Evolutionary conservation across 2,888 invertebrate genomes (phyloP), one percentile per base, ranked within the genome.

Genomic region (Cylloceria caligata): DNA sequence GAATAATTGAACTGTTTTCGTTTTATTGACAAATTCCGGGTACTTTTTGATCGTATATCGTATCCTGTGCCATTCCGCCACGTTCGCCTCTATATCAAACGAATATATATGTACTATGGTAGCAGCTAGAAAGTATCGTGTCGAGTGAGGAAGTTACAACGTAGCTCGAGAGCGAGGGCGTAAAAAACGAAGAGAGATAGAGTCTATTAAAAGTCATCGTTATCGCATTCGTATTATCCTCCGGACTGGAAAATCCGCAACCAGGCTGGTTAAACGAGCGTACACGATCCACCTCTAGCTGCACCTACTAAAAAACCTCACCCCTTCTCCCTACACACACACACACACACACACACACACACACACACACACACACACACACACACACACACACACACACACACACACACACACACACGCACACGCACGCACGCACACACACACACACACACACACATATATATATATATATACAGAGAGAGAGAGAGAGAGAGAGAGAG

Each of bases 171-270:
- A 49, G 34, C 16, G 47, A 49, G 30, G 47, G n/a, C 6, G 69
- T n/a, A 55, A 39, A 39, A 80, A 69, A 65, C 60, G 71, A 83
- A 75, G 71, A 79, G 64, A 73, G 81, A 79, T 82, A 80, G 74
- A 75, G 72, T 72, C 72, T 76, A 80, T 83, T 83, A 83, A 83
- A 83, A 83, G 76, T 83, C 76, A 83, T 83, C 83, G 83, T 80
- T 83, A 83, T 83, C 80, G 72, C 80, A 80, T 80, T 80, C 76
- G 71, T 76, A 80, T 80, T 75, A 80, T 76, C 71, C 72, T 45
- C 34, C 52, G 67, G 45, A 57, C 39, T 72, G 75, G 71, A 79
- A 79, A 78, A 79, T 82, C 67, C 67, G 49, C 71, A 45, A 45
- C 36, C 27, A 49, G 71, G 57, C 52, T 68, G 67, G 69, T 72